Evolutionary conservation across 2,797 vertebrate species (phyloP), one percentile per base, ranked within the genome.

Genomic region (Antennarius maculatus): DNA sequence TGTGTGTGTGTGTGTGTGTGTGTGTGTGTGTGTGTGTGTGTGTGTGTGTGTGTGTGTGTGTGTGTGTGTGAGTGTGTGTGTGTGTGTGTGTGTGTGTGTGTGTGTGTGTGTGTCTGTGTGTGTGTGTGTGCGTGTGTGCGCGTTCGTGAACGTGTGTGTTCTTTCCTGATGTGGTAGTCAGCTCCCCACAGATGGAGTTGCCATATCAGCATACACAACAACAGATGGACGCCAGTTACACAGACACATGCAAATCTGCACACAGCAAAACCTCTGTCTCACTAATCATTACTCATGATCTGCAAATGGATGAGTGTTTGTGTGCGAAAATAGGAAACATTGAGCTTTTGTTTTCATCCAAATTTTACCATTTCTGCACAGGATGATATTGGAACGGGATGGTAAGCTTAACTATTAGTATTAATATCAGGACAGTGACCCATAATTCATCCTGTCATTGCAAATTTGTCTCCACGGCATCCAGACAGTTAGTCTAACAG

Each of bases 121-220:
- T 23, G 23, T 23, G 1, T 23, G 23, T 23, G 23, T 23, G 59
- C 61, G 64, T 62, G 76, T 48, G 34, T 49, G 61, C 60, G 46
- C 53, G 61, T 55, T 67, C 64, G 69, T 74, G 69, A 55, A 39
- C 53, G 61, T 55, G 69, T 66, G 69, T 74, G 69, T 57, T 69
- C 43, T 45, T 72, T 77, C 54, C 55, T 76, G 84, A 88, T 85
- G 77, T 79, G 73, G 77, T 78, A 77, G 79, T 87, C 85, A 86
- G 86, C 81, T 86, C 81, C 82, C 88, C 60, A 50, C 73, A 85
- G 85, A 84, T 85, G 80, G 70, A 83, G 62, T 68, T 88, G 88
- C 88, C 77, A 81, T 86, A 84, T 89, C 84, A 89, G 88, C 87
- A 86, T 76, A 85, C 77, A 81, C 56, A 80, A 82, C 82, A 88